Conservation (phyloP, 2,113 vertebrate genomes). For the Alosa alosa region DNA sequence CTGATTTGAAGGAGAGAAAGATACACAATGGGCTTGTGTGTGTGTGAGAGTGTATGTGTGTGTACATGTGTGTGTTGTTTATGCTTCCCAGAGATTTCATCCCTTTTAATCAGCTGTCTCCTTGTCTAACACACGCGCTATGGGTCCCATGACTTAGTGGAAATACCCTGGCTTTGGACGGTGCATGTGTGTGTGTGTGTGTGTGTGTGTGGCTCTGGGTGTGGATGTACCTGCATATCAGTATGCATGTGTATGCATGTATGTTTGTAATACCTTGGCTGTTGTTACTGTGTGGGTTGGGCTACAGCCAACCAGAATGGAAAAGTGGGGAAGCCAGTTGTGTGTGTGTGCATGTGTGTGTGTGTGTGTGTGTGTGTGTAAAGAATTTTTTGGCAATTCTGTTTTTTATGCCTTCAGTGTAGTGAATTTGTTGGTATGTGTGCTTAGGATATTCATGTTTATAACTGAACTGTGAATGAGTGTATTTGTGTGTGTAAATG, state of each 20-base stretch:
- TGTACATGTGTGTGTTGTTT: conserved; percentile 42
- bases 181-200: neutral
- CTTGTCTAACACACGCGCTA: conserved; percentile 38
- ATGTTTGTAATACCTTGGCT: conserved; percentile 5
- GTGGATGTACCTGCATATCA: conserved; percentile 1
- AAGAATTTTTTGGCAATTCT: conserved; percentile 48
- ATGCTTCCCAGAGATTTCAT: conserved; percentile 25
- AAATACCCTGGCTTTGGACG: conserved; percentile 65
- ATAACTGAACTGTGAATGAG: conserved; percentile 35
- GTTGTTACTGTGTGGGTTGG: conserved; percentile 61
- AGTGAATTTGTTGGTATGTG: neutral
- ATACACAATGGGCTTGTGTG: conserved; percentile 31
- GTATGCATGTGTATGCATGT: conserved; percentile 5
- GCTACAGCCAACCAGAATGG: conserved; percentile 65
- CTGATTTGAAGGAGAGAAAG: conserved; percentile 21
- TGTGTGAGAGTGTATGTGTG: conserved; percentile 36
- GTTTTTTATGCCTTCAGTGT: conserved; percentile 57
- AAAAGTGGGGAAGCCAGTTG: conserved; percentile 63
- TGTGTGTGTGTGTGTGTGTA: neutral
- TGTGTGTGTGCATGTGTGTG: neutral
- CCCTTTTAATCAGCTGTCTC: conserved; percentile 51
- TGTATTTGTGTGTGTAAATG: conserved; percentile 48
- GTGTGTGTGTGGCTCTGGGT: neutral
- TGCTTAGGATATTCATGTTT: neutral
- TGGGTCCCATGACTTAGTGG: conserved; percentile 56